Evolutionary conservation across 2,888 invertebrate genomes (phyloP), one percentile per base, ranked within the genome.

Genomic region (Papilio demoleus): DNA sequence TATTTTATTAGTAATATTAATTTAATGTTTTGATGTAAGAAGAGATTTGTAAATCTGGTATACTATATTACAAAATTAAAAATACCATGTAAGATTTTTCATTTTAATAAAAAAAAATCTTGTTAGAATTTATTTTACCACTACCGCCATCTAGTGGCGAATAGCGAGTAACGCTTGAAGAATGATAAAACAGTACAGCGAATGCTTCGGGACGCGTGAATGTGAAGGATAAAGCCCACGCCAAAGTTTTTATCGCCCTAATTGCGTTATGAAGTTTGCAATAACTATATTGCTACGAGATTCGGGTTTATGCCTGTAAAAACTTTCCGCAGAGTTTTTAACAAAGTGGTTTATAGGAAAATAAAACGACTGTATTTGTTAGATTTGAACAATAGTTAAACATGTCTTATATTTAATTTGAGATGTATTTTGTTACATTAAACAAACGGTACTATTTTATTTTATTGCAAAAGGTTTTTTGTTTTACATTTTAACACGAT

Each of bases 181-280:
- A 68, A 85, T 74, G 90, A 77, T 88, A 87, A 87, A 90, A 75
- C 87, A 88, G 90, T 75, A 1, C 40, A 24, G 5, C 62, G 71
- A 80, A 73, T 74, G 77, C 75, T 79, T 78, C 79, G 80, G 80
- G 79, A 79, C 71, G 74, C 62, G 56, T 17, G 47, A 68, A 63
- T 56, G 27, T 61, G 14, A 45, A 27, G 63, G 67, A 61, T 67
- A 61, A 68, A 72, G 65, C 65, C 64, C 47, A 65, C 68, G 67
- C 27, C 50, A 70, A 73, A 73, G 68, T 75, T 73, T 68, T 68
- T 59, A 67, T 72, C 61, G 65, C 67, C 68, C 70, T 73, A 69
- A 72, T 67, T 70, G 71, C 69, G 68, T 71, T 70, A 70, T 68
- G 67, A 72, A 72, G 69, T 72, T 70, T 58, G 61, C 22, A 67